A percentile compares a stretch with the other conserved stretches of the same genome.
Evolutionary conservation across 2,888 invertebrate species (phyloP).

Genomic region (Strigamia transsilvanica): DNA sequence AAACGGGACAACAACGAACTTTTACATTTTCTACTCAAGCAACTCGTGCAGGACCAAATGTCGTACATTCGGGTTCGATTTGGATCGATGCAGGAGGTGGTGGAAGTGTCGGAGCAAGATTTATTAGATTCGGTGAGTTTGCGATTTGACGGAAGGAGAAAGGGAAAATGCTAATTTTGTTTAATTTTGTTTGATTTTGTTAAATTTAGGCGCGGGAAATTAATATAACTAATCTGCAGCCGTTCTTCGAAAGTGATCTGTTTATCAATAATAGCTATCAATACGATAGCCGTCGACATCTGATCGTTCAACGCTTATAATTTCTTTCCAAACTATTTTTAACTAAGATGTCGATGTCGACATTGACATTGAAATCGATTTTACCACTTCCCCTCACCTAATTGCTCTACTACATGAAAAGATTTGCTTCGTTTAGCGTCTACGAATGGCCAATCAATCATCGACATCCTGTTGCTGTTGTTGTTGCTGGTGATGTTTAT

Average conservation of each 20-base stretch:
- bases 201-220: constrained; percentile 83
- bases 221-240: constrained; percentile 84
- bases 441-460: neutral
- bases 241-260: constrained; percentile 89
- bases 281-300: constrained; percentile 82
- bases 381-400: neutral
- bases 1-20: constrained; percentile 96
- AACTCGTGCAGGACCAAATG: constrained; percentile 89
- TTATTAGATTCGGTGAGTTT: constrained; percentile 70
- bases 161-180: neutral
- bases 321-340: neutral
- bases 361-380: constrained; percentile 5
- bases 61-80: constrained; percentile 72
- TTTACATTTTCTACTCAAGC: constrained; percentile 91
- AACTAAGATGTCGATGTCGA: too few relatives aligned
- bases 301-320: constrained; percentile 77
- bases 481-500: too few relatives aligned
- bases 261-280: constrained; percentile 88
- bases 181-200: constrained; percentile 58
- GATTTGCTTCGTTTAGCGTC: neutral
- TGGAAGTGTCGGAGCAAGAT: constrained; percentile 88
- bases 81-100: constrained; percentile 69
- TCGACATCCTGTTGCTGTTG: too few relatives aligned
- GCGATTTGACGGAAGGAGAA: neutral
- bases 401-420: neutral